These are phyloP conservation scores for Gobio occitaniae DNA, from an alignment of 2,797 vertebrate species.

Conservation along the genomic window DNA sequence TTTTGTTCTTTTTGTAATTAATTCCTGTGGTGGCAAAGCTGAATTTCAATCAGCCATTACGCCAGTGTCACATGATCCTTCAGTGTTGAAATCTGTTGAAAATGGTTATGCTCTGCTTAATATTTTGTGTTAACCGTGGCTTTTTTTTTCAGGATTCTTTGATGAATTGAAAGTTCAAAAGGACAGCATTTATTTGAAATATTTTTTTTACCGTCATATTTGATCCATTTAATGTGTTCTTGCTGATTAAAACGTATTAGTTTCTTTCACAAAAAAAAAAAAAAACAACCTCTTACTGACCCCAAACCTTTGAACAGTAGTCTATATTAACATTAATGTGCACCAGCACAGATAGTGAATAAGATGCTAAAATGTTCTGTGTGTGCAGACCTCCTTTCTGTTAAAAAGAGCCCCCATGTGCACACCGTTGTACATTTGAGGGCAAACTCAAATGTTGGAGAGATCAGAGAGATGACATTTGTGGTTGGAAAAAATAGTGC, in stretches of 20 bases:
- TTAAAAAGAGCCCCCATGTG: neutral
- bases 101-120: neutral
- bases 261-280: neutral
- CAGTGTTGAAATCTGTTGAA: neutral
- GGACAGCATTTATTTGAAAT: neutral
- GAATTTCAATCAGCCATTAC: neutral
- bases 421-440: slow-evolving; percentile 42
- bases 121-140: neutral
- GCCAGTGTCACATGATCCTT: neutral
- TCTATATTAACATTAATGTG: neutral
- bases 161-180: neutral
- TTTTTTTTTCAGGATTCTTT: neutral
- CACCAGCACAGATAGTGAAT: neutral
- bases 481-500: slow-evolving; percentile 53
- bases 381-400: neutral
- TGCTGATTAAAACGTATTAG: neutral
- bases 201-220: neutral
- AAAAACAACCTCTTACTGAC: neutral
- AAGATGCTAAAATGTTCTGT: slow-evolving; percentile 11
- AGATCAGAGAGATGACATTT: slow-evolving; percentile 57
- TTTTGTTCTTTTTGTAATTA: neutral
- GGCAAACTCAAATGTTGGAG: neutral
- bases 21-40: neutral
- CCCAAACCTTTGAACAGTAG: neutral
- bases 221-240: neutral